A percentile compares a stretch with the other conserved stretches of the same genome.
Evolutionary conservation across 2,113 vertebrate genomes (phyloP).

Genomic region (human (Homo sapiens)): GRCh38 chr6:56288001-56288500

Average conservation of each 20-base stretch:
- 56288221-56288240: background rate
- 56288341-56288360: background rate
- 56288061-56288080: background rate
- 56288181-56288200: background rate
- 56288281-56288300: background rate
- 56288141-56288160: background rate
- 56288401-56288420: background rate
- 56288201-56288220: background rate
- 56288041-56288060: background rate
- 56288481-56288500: background rate
- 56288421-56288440: too few relatives aligned
- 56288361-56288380: background rate
- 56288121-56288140: background rate
- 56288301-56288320: background rate
- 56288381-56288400: background rate
- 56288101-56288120: background rate
- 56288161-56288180: background rate
- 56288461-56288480: background rate
- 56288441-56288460: background rate
- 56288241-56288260: background rate
- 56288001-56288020: background rate
- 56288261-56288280: background rate
- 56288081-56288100: background rate
- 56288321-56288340: background rate
- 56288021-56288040: background rate